phyloP scores from a whole-genome alignment of 2,888 invertebrate genomes.

The Apodemia mormo region DNA sequence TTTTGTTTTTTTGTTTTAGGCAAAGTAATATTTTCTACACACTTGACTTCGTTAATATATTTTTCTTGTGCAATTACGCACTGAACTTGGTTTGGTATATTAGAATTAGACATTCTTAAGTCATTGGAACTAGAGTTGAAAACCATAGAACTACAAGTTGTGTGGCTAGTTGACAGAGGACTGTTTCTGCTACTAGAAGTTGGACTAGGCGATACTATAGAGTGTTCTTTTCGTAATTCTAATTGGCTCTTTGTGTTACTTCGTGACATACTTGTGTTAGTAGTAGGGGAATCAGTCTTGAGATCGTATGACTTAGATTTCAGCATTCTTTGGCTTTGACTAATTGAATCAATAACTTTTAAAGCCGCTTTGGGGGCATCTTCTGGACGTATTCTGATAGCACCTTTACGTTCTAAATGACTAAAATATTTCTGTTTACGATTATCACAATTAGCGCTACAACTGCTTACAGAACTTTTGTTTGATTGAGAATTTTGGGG shows the following conservation, averaged over 20 bases:
- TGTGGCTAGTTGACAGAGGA: slow-evolving; percentile 76
- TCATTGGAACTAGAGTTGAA: slow-evolving; percentile 78
- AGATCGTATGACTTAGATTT: slow-evolving; percentile 75
- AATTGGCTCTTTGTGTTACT: slow-evolving; percentile 66
- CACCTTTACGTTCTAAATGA: slow-evolving; percentile 74
- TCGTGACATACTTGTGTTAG: slow-evolving; percentile 60
- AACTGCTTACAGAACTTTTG: slow-evolving; percentile 65
- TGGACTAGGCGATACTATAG: slow-evolving; percentile 70
- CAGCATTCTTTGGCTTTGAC: slow-evolving; percentile 75
- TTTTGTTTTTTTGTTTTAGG: slow-evolving; percentile 62
- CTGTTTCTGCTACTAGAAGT: slow-evolving; percentile 77
- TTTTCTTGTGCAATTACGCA: slow-evolving; percentile 80
- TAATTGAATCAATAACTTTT: slow-evolving; percentile 75
- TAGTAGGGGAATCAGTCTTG: slow-evolving; percentile 69
- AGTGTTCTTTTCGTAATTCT: slow-evolving; percentile 69
- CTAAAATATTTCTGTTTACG: slow-evolving; percentile 64
- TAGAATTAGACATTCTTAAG: slow-evolving; percentile 74
- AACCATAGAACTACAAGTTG: slow-evolving; percentile 79
- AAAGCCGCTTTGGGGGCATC: slow-evolving; percentile 72
- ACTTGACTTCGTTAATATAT: slow-evolving; percentile 75
- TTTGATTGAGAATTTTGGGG: slow-evolving; percentile 68
- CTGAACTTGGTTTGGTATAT: slow-evolving; percentile 73
- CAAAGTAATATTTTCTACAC: slow-evolving; percentile 74
- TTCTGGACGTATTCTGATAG: slow-evolving; percentile 74
- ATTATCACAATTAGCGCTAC: slow-evolving; percentile 68